These are phyloP conservation scores for Frankliniella intonsa DNA, from an alignment of 2,888 invertebrate genomes.

Conservation along the genomic window DNA sequence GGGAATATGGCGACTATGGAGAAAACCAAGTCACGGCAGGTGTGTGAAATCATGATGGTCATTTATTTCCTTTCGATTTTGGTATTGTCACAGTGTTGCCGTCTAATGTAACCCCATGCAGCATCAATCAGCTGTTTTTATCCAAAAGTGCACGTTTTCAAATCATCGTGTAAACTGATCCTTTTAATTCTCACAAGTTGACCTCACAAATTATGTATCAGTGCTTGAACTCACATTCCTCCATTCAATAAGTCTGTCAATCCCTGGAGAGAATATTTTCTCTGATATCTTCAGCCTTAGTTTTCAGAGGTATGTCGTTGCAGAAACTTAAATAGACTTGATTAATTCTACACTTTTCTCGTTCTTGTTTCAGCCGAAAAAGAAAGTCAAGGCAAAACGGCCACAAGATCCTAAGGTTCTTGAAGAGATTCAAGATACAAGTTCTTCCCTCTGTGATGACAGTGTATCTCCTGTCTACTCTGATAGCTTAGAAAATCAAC, in stretches of 20 bases:
- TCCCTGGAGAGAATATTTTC: too few species aligned
- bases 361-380: neutral
- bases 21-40: constrained; percentile 2
- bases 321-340: neutral
- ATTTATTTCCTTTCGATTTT: neutral
- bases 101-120: neutral
- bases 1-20: neutral
- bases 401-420: neutral
- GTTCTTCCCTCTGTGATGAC: neutral
- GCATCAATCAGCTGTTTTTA: neutral
- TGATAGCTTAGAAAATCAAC: neutral
- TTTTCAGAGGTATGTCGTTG: neutral
- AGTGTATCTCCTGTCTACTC: neutral
- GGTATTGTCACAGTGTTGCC: neutral
- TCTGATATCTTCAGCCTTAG: neutral
- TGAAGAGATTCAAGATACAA: neutral
- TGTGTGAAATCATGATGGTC: neutral
- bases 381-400: neutral
- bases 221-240: too few species aligned
- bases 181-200: too few species aligned
- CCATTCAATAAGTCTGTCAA: too few species aligned
- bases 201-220: too few species aligned
- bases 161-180: too few species aligned
- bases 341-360: neutral
- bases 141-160: neutral